A percentile compares a stretch with the other conserved stretches of the same genome.
Conservation (phyloP, 1,140 invertebrate genomes). For the Campoletis sonorensis region DNA sequence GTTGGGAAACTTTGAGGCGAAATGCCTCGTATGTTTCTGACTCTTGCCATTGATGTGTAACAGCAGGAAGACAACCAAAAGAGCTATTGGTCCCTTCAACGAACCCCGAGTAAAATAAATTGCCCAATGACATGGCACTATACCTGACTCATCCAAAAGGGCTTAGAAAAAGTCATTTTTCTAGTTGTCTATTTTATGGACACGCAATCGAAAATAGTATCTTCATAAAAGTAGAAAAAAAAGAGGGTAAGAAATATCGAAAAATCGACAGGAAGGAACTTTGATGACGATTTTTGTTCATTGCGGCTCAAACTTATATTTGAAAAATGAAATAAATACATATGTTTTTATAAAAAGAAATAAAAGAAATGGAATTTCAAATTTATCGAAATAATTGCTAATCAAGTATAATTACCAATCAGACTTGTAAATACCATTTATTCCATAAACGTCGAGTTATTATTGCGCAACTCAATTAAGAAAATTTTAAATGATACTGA, state of each 20-base stretch:
- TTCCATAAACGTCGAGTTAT: not conserved
- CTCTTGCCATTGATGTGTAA: not conserved
- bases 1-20: no score
- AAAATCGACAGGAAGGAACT: not conserved
- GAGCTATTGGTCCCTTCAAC: not conserved
- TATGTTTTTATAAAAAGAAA: no score
- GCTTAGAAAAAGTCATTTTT: slow-evolving; percentile 6
- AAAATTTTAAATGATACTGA: not conserved
- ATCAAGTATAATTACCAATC: no score
- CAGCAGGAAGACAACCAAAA: slow-evolving; percentile 19
- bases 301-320: no score
- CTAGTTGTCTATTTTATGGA: slow-evolving; percentile 1
- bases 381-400: no score
- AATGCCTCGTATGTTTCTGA: no score
- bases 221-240: no score
- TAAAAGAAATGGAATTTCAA: no score
- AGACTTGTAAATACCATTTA: no score
- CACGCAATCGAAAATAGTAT: not conserved
- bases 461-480: no score
- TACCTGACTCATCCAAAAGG: slow-evolving; percentile 12
- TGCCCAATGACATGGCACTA: slow-evolving; percentile 21
- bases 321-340: no score
- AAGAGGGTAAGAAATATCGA: not conserved
- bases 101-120: slow-evolving; percentile 24
- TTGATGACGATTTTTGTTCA: no score